Evolutionary conservation across 2,113 vertebrate genomes (phyloP).

Genomic region (Gymnorhina tibicen): DNA sequence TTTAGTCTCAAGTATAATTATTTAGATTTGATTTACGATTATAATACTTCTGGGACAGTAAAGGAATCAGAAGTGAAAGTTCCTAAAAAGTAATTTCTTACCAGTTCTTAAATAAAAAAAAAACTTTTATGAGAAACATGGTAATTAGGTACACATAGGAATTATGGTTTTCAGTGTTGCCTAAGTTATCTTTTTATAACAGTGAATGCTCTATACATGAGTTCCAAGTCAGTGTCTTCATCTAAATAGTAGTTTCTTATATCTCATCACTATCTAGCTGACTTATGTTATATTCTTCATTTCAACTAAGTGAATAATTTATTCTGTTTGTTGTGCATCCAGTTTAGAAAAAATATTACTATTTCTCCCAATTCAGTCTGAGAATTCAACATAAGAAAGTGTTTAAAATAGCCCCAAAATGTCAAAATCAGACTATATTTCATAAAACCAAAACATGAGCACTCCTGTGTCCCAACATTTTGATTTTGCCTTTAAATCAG

Average conservation of each 20-base stretch:
- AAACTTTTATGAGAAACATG: background rate
- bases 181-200: background rate
- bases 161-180: background rate
- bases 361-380: background rate
- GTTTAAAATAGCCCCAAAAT: background rate
- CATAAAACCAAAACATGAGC: background rate
- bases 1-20: conserved; percentile 44
- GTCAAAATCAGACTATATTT: background rate
- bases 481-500: background rate
- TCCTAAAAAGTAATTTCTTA: background rate
- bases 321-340: background rate
- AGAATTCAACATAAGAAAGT: background rate
- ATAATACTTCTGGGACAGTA: conserved; percentile 48
- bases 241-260: background rate
- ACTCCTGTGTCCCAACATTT: background rate
- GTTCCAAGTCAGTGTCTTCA: background rate
- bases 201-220: background rate
- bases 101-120: background rate
- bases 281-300: background rate
- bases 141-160: background rate
- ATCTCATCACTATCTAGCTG: background rate
- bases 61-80: conserved; percentile 42
- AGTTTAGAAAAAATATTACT: background rate
- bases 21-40: conserved; percentile 63
- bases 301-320: background rate